phyloP scores from a whole-genome alignment of 2,888 invertebrate genomes.

The Drosophila hamatofila region DNA sequence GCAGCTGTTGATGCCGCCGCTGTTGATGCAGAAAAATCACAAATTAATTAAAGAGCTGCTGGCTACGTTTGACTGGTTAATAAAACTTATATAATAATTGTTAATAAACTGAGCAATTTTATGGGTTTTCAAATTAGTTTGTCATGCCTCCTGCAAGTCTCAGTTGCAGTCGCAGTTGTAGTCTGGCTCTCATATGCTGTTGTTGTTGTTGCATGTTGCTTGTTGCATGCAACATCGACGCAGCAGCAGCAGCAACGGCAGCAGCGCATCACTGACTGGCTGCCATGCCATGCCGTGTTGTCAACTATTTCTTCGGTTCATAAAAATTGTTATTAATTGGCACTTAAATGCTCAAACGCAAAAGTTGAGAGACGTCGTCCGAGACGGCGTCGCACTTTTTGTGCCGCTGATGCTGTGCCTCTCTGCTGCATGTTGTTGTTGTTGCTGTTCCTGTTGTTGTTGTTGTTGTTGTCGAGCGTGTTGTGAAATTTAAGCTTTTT shows the following conservation, averaged over 20 bases:
- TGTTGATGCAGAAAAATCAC: constrained; percentile 74
- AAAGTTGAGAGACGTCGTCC: constrained; percentile 79
- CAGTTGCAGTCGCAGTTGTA: not conserved
- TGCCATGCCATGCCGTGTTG: constrained; percentile 79
- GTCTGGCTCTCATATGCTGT: constrained; percentile 42
- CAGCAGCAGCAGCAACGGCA: constrained; percentile 29
- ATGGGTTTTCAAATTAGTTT: constrained; percentile 83
- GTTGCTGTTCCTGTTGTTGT: constrained; percentile 30
- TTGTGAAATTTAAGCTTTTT: constrained; percentile 80
- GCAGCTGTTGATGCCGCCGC: constrained; percentile 22
- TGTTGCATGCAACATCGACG: constrained; percentile 55
- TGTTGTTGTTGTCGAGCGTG: constrained; percentile 64
- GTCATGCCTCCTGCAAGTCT: constrained; percentile 50
- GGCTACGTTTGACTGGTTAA: constrained; percentile 64
- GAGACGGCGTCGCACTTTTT: constrained; percentile 55
- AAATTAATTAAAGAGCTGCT: constrained; percentile 81
- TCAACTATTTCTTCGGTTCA: constrained; percentile 85
- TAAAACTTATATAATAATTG: constrained; percentile 85
- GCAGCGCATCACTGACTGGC: constrained; percentile 54
- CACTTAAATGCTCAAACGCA: constrained; percentile 85
- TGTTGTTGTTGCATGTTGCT: constrained; percentile 53
- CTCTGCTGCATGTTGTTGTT: constrained; percentile 38
- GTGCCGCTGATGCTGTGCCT: constrained; percentile 67
- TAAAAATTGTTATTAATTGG: constrained; percentile 86
- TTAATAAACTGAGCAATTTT: constrained; percentile 84